Conservation (phyloP, 2,888 invertebrate species). For the Drosophila monieri region DNA sequence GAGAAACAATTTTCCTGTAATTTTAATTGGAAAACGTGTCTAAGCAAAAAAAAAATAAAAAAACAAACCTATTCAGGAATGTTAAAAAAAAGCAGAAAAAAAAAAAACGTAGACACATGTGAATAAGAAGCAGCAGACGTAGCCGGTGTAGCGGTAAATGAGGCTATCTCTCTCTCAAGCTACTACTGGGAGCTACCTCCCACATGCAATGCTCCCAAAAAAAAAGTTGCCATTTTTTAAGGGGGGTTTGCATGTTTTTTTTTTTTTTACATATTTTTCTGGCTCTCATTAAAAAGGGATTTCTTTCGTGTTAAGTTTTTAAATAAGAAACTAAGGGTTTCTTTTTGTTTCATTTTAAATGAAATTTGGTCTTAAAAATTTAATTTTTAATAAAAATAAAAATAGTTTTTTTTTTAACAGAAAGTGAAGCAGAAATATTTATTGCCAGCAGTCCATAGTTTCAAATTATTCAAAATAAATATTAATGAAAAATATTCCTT, state of each 20-base stretch:
- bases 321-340: too few species aligned
- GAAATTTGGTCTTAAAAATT: too few species aligned
- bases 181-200: background rate
- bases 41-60: conserved; percentile 17
- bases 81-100: background rate
- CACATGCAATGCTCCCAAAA: background rate
- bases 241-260: background rate
- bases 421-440: too few species aligned
- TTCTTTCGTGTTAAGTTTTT: too few species aligned
- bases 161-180: conserved; percentile 3
- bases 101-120: conserved; percentile 13
- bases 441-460: too few species aligned
- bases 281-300: too few species aligned
- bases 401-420: too few species aligned
- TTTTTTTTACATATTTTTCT: background rate
- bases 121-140: conserved; percentile 7
- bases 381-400: too few species aligned
- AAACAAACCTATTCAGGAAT: conserved; percentile 1
- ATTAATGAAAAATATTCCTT: too few species aligned
- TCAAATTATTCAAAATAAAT: too few species aligned
- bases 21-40: conserved; percentile 40
- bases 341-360: too few species aligned
- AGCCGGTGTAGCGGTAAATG: conserved; percentile 19
- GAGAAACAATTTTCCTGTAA: conserved; percentile 34
- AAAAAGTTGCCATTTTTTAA: background rate